A percentile compares a stretch with the other conserved stretches of the same genome.
Evolutionary conservation across 1,140 invertebrate genomes (phyloP).

Genomic region (Calycopis cecrops): DNA sequence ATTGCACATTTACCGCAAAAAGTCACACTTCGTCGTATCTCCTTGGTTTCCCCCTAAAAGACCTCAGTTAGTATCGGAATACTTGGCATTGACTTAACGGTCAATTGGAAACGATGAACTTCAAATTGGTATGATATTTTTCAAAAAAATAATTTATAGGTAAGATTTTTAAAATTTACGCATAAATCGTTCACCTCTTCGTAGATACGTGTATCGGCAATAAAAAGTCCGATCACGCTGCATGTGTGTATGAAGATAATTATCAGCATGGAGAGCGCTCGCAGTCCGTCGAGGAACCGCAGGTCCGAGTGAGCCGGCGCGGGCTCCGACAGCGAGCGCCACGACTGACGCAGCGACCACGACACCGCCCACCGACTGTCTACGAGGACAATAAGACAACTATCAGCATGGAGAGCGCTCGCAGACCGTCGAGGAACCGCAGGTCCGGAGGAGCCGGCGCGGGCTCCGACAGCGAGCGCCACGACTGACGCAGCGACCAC

Average conservation of each 20-base stretch:
- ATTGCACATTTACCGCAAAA: too few relatives aligned
- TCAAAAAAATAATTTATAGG: too few relatives aligned
- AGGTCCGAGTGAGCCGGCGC: conserved; percentile 36
- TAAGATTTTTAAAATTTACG: too few relatives aligned
- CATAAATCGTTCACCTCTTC: conserved; percentile 33
- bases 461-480: conserved; percentile 40
- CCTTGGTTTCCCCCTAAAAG: too few relatives aligned
- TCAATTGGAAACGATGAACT: too few relatives aligned
- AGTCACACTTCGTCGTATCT: too few relatives aligned
- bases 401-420: conserved; percentile 55
- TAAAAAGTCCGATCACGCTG: conserved; percentile 48
- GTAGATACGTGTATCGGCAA: conserved; percentile 35
- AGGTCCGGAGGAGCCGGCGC: conserved; percentile 36
- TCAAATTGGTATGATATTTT: too few relatives aligned
- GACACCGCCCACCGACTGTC: conserved; percentile 44
- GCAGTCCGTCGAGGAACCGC: conserved; percentile 46
- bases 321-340: conserved; percentile 40
- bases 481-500: conserved; percentile 46
- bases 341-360: conserved; percentile 46
- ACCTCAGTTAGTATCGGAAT: too few relatives aligned
- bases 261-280: conserved; percentile 53
- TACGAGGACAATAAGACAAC: conserved; percentile 10
- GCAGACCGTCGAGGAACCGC: conserved; percentile 46
- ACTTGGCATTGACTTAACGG: too few relatives aligned
- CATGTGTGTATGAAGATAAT: conserved; percentile 58